phyloP scores from a whole-genome alignment of 2,888 invertebrate species.

The Pollenia griseotomentosa region DNA sequence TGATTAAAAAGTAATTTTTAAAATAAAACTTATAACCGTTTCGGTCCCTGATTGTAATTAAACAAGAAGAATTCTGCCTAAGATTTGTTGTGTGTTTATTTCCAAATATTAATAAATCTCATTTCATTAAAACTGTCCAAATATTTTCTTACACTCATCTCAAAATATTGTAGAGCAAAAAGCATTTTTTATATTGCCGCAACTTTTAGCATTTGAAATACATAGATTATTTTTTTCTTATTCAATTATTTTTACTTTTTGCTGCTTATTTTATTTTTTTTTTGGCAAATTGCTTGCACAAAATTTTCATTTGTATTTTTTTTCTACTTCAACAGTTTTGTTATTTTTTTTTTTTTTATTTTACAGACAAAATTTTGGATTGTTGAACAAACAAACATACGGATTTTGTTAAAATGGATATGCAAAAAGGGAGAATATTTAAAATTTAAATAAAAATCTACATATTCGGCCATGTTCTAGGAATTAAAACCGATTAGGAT shows the following conservation, averaged over 20 bases:
- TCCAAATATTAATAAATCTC: constrained; percentile 71
- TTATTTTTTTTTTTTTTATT: constrained; percentile 40
- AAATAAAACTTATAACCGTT: no score
- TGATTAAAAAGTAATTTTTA: no score
- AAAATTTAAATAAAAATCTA: background rate
- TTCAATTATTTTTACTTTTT: constrained; percentile 54
- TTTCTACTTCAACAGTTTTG: constrained; percentile 74
- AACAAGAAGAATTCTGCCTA: constrained; percentile 39
- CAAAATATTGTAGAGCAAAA: constrained; percentile 40
- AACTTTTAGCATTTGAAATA: constrained; percentile 50
- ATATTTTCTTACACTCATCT: constrained; percentile 64
- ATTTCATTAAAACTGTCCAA: constrained; percentile 69
- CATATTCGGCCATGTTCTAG: background rate
- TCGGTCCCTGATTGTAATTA: constrained; percentile 45
- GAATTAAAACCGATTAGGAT: no score
- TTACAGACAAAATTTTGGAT: constrained; percentile 76
- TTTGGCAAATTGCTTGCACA: constrained; percentile 79
- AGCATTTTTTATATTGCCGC: constrained; percentile 45
- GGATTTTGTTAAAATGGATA: constrained; percentile 18
- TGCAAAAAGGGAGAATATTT: background rate
- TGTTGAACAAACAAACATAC: constrained; percentile 65
- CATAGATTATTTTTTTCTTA: background rate
- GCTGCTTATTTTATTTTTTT: constrained; percentile 39
- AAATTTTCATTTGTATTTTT: constrained; percentile 78
- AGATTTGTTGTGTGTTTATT: constrained; percentile 29